Evolutionary conservation across 2,888 invertebrate genomes (phyloP).

Genomic region (Sinopyrophorus schimmeli): DNA sequence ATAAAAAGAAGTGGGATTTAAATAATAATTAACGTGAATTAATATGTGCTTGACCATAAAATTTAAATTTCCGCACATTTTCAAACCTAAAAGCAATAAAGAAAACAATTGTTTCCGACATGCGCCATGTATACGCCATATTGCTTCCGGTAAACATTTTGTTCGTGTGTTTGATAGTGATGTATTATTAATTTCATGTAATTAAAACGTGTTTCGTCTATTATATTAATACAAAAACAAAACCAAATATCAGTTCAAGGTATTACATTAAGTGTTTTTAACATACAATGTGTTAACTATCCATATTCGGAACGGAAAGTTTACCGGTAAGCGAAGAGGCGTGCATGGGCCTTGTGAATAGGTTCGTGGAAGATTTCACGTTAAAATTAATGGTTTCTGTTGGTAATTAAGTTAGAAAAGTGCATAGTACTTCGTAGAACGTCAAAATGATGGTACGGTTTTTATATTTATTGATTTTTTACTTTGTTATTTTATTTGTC

Average conservation of each 20-base stretch:
- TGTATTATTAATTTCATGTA: constrained; percentile 38
- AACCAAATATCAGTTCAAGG: not conserved
- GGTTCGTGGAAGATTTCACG: constrained; percentile 5
- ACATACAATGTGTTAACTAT: constrained; percentile 17
- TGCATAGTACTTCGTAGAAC: not conserved
- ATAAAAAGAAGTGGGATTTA: too few relatives aligned
- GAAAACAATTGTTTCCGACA: constrained; percentile 37
- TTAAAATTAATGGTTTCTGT: not conserved
- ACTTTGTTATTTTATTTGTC: constrained; percentile 11
- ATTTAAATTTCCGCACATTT: constrained; percentile 11
- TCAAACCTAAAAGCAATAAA: constrained; percentile 9
- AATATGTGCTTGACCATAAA: too few relatives aligned
- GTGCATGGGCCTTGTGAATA: constrained; percentile 26
- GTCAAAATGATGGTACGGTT: not conserved
- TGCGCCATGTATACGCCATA: constrained; percentile 39
- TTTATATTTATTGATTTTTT: not conserved
- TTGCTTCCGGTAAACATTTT: constrained; percentile 42
- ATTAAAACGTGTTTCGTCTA: constrained; percentile 31
- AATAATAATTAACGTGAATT: too few relatives aligned
- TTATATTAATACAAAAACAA: not conserved
- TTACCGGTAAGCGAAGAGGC: constrained; percentile 32
- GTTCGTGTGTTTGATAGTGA: constrained; percentile 39
- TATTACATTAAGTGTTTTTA: constrained; percentile 4
- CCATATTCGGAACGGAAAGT: constrained; percentile 8
- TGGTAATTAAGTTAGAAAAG: not conserved